Percentiles rank a stretch among this genome's conserved stretches.
These are phyloP conservation scores for Ischnura elegans DNA, from an alignment of 2,888 invertebrate genomes.

Conservation along the genomic window DNA sequence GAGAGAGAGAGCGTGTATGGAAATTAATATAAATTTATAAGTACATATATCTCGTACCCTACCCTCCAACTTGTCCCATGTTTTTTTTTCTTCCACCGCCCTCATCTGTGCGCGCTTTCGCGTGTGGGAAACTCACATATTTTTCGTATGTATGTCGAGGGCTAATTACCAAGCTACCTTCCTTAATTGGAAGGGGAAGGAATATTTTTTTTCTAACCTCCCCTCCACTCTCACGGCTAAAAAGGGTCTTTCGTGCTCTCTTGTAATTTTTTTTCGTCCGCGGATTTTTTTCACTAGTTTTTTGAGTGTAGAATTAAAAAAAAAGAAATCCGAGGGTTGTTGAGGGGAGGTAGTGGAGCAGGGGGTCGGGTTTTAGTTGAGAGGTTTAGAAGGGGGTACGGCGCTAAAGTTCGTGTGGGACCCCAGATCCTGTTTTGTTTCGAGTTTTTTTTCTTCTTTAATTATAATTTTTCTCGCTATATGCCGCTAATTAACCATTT, in stretches of 20 bases:
- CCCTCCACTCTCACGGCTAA: neutral
- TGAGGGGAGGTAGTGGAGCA: neutral
- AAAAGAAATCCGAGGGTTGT: conserved; percentile 1
- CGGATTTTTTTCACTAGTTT: neutral
- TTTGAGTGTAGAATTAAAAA: neutral
- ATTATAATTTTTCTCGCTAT: conserved; percentile 58
- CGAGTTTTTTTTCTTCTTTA: conserved; percentile 46
- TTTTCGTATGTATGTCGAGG: conserved; percentile 62
- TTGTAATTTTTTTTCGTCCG: neutral
- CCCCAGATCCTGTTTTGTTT: neutral
- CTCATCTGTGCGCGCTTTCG: neutral
- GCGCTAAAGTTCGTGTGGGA: neutral
- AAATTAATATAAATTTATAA: conserved; percentile 31
- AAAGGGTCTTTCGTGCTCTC: neutral
- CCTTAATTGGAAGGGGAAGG: conserved; percentile 56
- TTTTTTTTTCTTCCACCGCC: neutral
- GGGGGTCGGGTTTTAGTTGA: neutral
- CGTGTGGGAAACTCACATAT: conserved; percentile 11
- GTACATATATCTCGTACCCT: neutral
- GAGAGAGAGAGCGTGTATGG: conserved; percentile 17
- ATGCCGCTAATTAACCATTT: conserved; percentile 63
- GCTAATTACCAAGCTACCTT: conserved; percentile 65
- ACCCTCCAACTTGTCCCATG: neutral
- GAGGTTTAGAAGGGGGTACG: neutral
- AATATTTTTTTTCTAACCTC: neutral